Conservation (phyloP, 2,888 invertebrate genomes). For the Deilephila porcellus region DNA sequence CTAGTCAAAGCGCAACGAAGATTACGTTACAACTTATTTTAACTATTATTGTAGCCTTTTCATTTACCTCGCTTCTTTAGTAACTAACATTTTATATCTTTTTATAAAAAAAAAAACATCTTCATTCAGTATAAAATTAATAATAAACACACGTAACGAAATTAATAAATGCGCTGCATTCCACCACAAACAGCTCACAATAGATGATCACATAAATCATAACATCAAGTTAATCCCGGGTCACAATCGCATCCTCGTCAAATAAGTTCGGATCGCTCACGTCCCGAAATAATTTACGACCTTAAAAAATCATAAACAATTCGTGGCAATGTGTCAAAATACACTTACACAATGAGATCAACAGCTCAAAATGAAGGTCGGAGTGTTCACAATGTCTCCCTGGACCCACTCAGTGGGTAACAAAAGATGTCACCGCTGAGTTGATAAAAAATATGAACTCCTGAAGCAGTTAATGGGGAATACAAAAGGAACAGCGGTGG, state of each 20-base stretch:
- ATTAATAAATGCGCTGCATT: slow-evolving; percentile 16
- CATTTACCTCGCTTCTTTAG: background rate
- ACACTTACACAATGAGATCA: slow-evolving; percentile 72
- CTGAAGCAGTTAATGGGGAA: slow-evolving; percentile 81
- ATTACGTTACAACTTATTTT: too few relatives aligned
- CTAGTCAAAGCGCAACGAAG: too few relatives aligned
- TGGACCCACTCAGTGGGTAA: slow-evolving; percentile 59
- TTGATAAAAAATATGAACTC: slow-evolving; percentile 80
- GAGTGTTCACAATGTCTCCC: slow-evolving; percentile 60
- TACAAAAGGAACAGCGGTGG: slow-evolving; percentile 69
- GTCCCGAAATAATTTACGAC: slow-evolving; percentile 72
- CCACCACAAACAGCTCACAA: slow-evolving; percentile 36
- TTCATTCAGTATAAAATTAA: background rate
- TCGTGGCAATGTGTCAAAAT: slow-evolving; percentile 81
- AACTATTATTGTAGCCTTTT: background rate
- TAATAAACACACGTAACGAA: slow-evolving; percentile 13
- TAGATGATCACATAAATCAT: slow-evolving; percentile 69
- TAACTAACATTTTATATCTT: background rate
- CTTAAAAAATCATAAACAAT: slow-evolving; percentile 75
- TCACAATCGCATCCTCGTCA: slow-evolving; percentile 72
- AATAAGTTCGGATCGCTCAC: slow-evolving; percentile 51
- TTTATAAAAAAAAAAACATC: background rate
- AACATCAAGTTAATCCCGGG: slow-evolving; percentile 67
- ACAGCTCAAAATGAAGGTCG: slow-evolving; percentile 53
- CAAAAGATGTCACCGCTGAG: slow-evolving; percentile 66